These are phyloP conservation scores for Lerista edwardsae DNA, from an alignment of 2,797 vertebrate genomes.

Conservation along the genomic window DNA sequence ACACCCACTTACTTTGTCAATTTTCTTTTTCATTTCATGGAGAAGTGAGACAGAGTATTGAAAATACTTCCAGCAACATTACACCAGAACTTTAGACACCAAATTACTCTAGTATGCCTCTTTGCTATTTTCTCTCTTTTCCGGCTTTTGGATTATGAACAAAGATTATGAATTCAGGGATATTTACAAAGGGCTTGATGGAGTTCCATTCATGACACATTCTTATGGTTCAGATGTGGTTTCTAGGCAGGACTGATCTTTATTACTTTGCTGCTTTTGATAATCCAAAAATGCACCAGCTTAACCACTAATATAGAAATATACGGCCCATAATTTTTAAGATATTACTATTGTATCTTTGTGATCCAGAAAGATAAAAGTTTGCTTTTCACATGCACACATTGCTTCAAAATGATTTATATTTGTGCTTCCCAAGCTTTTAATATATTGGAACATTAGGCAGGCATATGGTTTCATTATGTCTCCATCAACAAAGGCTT, in stretches of 20 bases:
- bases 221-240: slow-evolving; percentile 61
- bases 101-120: slow-evolving; percentile 35
- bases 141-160: slow-evolving; percentile 52
- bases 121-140: slow-evolving; percentile 52
- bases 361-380: slow-evolving; percentile 50
- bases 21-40: slow-evolving; percentile 30
- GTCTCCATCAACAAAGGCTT: slow-evolving; percentile 47
- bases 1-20: slow-evolving; percentile 59
- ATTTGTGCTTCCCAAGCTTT: slow-evolving; percentile 45
- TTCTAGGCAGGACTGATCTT: slow-evolving; percentile 54
- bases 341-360: slow-evolving; percentile 48
- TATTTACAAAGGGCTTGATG: slow-evolving; percentile 69
- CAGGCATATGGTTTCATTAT: slow-evolving; percentile 47
- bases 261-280: slow-evolving; percentile 47
- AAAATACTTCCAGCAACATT: slow-evolving; percentile 52
- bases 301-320: not conserved
- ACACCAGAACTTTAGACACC: slow-evolving; percentile 41
- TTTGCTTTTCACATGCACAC: slow-evolving; percentile 70
- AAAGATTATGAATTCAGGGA: slow-evolving; percentile 35
- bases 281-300: slow-evolving; percentile 42
- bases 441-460: slow-evolving; percentile 46
- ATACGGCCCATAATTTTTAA: slow-evolving; percentile 7
- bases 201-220: slow-evolving; percentile 55
- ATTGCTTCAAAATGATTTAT: slow-evolving; percentile 60
- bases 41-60: slow-evolving; percentile 35